These are phyloP conservation scores for Drosophila neocordata DNA, from an alignment of 1,140 invertebrate species.

Conservation along the genomic window DNA sequence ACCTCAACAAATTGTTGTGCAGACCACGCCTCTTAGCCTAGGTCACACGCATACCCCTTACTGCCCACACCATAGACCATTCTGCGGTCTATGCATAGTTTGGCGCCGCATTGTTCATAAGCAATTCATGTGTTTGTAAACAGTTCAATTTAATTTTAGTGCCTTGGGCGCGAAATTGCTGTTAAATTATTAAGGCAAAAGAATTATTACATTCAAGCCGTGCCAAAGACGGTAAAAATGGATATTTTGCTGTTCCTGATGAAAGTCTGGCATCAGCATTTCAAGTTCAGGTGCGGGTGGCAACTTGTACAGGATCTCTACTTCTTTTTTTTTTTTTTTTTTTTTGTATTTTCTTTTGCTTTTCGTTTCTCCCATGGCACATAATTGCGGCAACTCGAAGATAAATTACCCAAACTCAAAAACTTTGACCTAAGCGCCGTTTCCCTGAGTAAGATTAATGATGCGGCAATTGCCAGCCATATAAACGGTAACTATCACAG, in stretches of 20 bases:
- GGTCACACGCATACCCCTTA: conserved; percentile 28
- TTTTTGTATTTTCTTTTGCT: conserved; percentile 1
- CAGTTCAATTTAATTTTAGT: conserved; percentile 81
- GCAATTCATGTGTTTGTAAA: conserved; percentile 80
- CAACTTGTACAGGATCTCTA: conserved; percentile 35
- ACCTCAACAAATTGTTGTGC: conserved; percentile 24
- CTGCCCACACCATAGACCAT: not conserved
- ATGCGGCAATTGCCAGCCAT: conserved; percentile 76
- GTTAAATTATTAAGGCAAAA: conserved; percentile 67
- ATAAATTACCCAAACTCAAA: conserved; percentile 78
- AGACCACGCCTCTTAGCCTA: conserved; percentile 53
- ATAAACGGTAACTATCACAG: conserved; percentile 74
- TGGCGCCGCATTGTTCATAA: conserved; percentile 61
- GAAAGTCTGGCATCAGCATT: conserved; percentile 18
- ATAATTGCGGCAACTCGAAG: conserved; percentile 77
- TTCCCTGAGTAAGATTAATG: conserved; percentile 80
- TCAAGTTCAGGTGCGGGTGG: conserved; percentile 49
- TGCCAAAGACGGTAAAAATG: not conserved
- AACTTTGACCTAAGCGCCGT: conserved; percentile 80
- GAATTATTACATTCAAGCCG: conserved; percentile 65
- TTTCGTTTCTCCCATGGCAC: conserved; percentile 36
- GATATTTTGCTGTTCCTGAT: not conserved
- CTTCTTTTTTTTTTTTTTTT: conserved; percentile 33
- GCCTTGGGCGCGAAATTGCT: conserved; percentile 76
- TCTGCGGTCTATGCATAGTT: conserved; percentile 45